A percentile compares a stretch with the other conserved stretches of the same genome.
Evolutionary conservation across 2,113 vertebrate genomes (phyloP).

Genomic region (Albula glossodonta): DNA sequence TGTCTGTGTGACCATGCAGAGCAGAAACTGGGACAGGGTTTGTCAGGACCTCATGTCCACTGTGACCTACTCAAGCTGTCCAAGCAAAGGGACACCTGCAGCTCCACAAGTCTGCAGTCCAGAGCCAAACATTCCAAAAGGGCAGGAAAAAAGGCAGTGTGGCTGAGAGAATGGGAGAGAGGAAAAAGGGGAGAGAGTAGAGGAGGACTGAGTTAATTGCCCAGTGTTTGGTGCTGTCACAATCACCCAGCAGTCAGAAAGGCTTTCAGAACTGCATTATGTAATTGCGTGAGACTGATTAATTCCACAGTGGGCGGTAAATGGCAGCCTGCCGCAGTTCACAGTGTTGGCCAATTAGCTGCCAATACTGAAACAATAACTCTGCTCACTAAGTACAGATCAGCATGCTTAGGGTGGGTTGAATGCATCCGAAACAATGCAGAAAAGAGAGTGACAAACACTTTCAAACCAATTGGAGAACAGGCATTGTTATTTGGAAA

Average conservation of each 20-base stretch:
- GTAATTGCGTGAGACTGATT: slow-evolving; percentile 44
- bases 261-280: slow-evolving; percentile 61
- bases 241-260: slow-evolving; percentile 66
- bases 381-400: slow-evolving; percentile 7
- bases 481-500: not conserved
- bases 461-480: not conserved
- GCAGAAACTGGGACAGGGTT: slow-evolving; percentile 8
- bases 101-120: slow-evolving; percentile 16
- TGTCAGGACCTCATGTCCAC: not conserved
- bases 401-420: not conserved
- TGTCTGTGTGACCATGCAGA: slow-evolving; percentile 15
- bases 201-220: slow-evolving; percentile 64
- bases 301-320: slow-evolving; percentile 64
- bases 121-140: slow-evolving; percentile 33
- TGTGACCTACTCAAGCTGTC: not conserved
- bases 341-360: slow-evolving; percentile 55
- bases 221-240: slow-evolving; percentile 56
- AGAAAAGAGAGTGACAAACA: not conserved
- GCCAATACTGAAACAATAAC: slow-evolving; percentile 51
- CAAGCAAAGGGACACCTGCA: slow-evolving; percentile 48
- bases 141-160: not conserved
- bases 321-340: slow-evolving; percentile 57
- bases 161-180: not conserved
- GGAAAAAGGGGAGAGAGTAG: slow-evolving; percentile 35
- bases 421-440: not conserved